A percentile compares a stretch with the other conserved stretches of the same genome.
Conservation (phyloP, 2,113 vertebrate genomes). For the Thunnus maccoyii region DNA sequence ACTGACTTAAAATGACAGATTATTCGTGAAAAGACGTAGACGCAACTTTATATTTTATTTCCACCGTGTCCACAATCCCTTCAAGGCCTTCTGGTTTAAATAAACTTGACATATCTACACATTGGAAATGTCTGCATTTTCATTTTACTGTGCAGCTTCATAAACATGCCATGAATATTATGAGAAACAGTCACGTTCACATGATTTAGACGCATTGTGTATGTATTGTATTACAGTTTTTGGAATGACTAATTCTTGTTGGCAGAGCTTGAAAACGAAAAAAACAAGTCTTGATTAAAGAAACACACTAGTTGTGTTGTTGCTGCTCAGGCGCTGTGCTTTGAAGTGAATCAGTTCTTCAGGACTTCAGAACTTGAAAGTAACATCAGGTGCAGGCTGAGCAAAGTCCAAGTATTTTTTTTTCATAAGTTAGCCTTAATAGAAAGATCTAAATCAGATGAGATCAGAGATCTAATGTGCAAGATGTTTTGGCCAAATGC, state of each 20-base stretch:
- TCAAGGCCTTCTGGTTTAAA: slow-evolving; percentile 8
- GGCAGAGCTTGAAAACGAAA: slow-evolving; percentile 24
- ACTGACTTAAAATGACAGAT: background rate
- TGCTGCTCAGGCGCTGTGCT: background rate
- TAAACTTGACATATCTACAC: background rate
- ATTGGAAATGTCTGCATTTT: slow-evolving; percentile 2
- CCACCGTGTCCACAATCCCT: background rate
- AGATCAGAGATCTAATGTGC: too few relatives aligned
- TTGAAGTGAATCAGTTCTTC: slow-evolving; percentile 24
- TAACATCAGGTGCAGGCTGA: slow-evolving; percentile 34
- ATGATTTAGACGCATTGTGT: background rate
- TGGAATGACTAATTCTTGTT: slow-evolving; percentile 11
- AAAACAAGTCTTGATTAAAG: slow-evolving; percentile 35
- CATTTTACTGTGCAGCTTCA: background rate
- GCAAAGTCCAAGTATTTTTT: background rate
- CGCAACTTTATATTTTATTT: background rate
- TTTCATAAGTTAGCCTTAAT: background rate
- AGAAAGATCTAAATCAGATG: slow-evolving; percentile 7
- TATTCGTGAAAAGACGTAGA: background rate
- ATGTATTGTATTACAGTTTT: background rate
- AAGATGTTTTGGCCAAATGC: slow-evolving; percentile 41
- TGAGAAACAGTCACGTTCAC: slow-evolving; percentile 19
- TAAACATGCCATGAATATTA: background rate
- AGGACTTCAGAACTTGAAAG: slow-evolving; percentile 1
- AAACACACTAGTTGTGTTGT: background rate